These are phyloP conservation scores for Psittacara wagleri DNA, from an alignment of 2,113 vertebrate species.

Conservation along the genomic window DNA sequence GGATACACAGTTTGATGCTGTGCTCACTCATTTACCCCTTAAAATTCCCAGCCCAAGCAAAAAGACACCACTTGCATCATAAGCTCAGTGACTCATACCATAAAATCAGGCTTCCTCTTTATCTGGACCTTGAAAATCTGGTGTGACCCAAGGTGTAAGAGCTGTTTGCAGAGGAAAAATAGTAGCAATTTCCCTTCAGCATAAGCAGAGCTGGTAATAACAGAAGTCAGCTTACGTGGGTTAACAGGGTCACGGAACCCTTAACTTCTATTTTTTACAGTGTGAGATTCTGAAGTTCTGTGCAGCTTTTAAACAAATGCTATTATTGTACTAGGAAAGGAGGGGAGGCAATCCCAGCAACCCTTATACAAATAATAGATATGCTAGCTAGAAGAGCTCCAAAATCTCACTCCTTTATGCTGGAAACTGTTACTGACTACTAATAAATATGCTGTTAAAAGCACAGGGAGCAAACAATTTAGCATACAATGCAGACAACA, in stretches of 20 bases:
- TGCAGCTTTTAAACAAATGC: background rate
- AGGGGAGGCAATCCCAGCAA: background rate
- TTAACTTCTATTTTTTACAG: background rate
- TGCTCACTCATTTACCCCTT: background rate
- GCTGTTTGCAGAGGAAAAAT: slow-evolving; percentile 11
- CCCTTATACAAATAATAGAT: background rate
- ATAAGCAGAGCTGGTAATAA: background rate
- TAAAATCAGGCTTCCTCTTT: slow-evolving; percentile 51
- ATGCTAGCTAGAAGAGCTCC: background rate
- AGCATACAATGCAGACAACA: background rate
- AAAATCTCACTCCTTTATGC: background rate
- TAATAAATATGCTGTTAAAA: background rate
- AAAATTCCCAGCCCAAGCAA: background rate
- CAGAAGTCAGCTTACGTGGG: background rate
- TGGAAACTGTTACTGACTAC: background rate
- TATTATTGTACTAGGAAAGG: background rate
- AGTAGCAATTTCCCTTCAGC: background rate
- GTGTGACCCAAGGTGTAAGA: slow-evolving; percentile 19
- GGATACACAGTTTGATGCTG: background rate
- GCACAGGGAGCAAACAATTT: background rate
- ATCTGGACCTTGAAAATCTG: slow-evolving; percentile 15
- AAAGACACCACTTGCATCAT: slow-evolving; percentile 2
- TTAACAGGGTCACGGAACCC: background rate
- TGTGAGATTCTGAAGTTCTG: background rate
- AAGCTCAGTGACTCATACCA: background rate